phyloP scores from a whole-genome alignment of 2,888 invertebrate species.

The Microchrysa polita region DNA sequence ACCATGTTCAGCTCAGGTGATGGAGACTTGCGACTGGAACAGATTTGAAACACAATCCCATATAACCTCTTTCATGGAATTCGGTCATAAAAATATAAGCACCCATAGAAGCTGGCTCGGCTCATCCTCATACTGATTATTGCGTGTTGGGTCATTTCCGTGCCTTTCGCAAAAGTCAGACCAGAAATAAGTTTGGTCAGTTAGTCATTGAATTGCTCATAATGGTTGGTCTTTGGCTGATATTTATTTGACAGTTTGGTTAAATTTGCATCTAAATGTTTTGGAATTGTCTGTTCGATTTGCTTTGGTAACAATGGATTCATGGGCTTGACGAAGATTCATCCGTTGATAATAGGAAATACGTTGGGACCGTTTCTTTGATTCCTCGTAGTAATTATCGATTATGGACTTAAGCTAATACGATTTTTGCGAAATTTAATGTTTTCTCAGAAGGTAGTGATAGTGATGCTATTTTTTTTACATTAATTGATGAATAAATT shows the following conservation, averaged over 20 bases:
- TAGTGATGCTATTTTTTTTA: too few relatives aligned
- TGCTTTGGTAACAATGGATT: too few relatives aligned
- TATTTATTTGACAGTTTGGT: constrained; percentile 29
- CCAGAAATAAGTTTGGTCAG: neutral
- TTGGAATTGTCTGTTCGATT: constrained; percentile 29
- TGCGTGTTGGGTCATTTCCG: too few relatives aligned
- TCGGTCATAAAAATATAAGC: constrained; percentile 10
- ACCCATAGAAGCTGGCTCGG: neutral
- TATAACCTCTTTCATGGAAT: constrained; percentile 7
- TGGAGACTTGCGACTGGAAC: neutral
- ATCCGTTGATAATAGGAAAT: too few relatives aligned
- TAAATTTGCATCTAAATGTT: constrained; percentile 39
- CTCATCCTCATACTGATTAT: neutral
- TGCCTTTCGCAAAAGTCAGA: too few relatives aligned
- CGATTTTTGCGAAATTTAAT: too few relatives aligned
- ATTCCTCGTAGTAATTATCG: too few relatives aligned
- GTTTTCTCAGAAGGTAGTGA: too few relatives aligned
- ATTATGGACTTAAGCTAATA: too few relatives aligned
- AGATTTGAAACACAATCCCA: neutral
- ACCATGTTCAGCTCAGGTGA: neutral
- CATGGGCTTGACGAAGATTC: too few relatives aligned
- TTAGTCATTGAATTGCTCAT: constrained; percentile 21
- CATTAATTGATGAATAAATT: too few relatives aligned
- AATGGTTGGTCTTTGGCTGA: constrained; percentile 15
- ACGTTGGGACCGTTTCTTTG: too few relatives aligned